Evolutionary conservation across 2,797 vertebrate genomes (phyloP).

Genomic region (Sarcophilus harrisii): DNA sequence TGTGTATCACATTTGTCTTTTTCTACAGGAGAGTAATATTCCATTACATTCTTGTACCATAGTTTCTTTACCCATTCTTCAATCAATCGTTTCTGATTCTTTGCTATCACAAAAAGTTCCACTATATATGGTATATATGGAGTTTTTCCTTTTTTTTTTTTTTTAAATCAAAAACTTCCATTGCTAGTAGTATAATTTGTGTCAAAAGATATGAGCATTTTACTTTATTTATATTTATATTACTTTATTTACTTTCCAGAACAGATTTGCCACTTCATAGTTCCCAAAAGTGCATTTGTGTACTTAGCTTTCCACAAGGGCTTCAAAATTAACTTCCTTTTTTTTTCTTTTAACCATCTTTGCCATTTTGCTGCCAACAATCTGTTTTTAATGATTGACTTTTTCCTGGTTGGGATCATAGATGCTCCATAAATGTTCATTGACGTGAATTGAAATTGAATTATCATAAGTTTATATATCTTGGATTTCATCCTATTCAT

Average conservation of each 20-base stretch:
- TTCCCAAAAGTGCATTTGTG: not conserved
- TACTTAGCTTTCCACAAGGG: not conserved
- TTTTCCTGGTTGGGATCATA: not conserved
- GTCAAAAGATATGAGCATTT: not conserved
- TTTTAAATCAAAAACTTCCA: not conserved
- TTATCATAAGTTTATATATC: not conserved
- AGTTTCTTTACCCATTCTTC: not conserved
- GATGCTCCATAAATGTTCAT: not conserved
- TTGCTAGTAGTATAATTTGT: not conserved
- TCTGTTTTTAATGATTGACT: not conserved
- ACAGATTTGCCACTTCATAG: not conserved
- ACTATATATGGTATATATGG: not conserved
- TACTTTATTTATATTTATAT: not conserved
- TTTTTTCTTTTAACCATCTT: not conserved
- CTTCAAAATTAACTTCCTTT: not conserved
- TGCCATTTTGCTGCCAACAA: not conserved
- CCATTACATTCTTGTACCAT: not conserved
- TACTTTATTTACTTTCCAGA: not conserved
- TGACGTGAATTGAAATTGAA: not conserved
- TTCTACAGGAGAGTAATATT: not conserved
- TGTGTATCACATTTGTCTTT: not conserved
- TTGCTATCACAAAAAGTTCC: not conserved
- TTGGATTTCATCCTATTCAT: not conserved
- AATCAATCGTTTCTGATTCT: not conserved
- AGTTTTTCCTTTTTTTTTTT: not conserved